Base-by-base conservation (phyloP, 2,797 vertebrate species). In the Falco cherrug region DNA sequence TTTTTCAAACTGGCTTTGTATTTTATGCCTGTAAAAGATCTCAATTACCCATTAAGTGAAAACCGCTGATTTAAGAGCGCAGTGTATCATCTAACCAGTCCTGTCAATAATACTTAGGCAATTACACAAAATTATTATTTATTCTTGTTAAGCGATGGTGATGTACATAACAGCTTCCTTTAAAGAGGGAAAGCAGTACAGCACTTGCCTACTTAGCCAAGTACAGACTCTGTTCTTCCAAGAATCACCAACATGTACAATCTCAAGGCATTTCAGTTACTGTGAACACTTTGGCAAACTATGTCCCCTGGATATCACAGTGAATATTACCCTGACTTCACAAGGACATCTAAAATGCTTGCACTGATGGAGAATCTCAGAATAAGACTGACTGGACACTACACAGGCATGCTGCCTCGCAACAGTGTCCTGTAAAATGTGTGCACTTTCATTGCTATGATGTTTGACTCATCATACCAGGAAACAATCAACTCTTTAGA, bases 1-100 rank as follows among this genome's bases (percentile, higher is more conserved):
- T 77, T 95, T 86, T 90, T 86, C 87, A 79, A 86, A 65, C 47
- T 33, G 25, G 47, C 25, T 85, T 86, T 95, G 59, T 84, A 67
- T 93, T 95, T 89, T 63, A 80, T 41, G 80, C n/a, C 73, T 57
- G 10, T 61, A 43, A 59, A 75, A 88, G 28, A 88, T 78, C 93
- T 84, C 73, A 84, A 65, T 73, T 90, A 68, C 59, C 56, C 71
- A 29, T 33, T 90, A 76, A 86, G 48, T 48, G 84, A 79, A 90
- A 90, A 8, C 35, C 71, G 51, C 67, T 84, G 80, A 91, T 90
- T 90, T 93, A 95, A 94, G 91, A 77, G 56, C 78, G 82, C 14
- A 59, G 28, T 11, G 59, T 41, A 76, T 82, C 47, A 78, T 79
- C 59, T 76, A 69, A 61, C 12, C 56, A 68, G 74, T 56, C 33